A percentile compares a stretch with the other conserved stretches of the same genome.
Conservation (phyloP, 2,888 invertebrate genomes). For the Thymelicus acteon region DNA sequence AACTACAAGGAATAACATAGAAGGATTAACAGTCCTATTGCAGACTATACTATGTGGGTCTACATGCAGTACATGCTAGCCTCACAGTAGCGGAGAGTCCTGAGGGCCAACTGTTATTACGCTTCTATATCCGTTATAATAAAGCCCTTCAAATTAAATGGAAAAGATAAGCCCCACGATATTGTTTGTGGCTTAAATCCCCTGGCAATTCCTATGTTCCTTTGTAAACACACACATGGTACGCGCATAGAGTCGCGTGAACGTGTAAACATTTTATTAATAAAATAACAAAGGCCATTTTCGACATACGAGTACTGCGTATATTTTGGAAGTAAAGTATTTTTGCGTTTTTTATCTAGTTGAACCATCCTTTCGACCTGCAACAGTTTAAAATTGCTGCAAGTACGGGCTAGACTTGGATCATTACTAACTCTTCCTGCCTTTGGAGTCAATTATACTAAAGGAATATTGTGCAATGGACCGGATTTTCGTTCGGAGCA, state of each 20-base stretch:
- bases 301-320: not conserved
- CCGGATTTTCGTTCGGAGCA: too few species aligned
- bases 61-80: too few species aligned
- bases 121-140: slow-evolving; percentile 1
- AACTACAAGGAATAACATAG: too few species aligned
- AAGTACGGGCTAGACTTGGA: too few species aligned
- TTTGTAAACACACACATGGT: slow-evolving; percentile 5
- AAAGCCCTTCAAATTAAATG: slow-evolving; percentile 2
- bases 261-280: slow-evolving; percentile 13
- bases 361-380: not conserved
- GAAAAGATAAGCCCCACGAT: not conserved
- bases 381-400: not conserved
- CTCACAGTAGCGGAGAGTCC: not conserved
- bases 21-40: too few species aligned
- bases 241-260: not conserved
- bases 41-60: too few species aligned
- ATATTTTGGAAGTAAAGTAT: not conserved
- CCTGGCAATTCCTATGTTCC: not conserved
- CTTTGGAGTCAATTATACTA: too few species aligned
- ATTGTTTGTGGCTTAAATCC: slow-evolving; percentile 1
- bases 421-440: too few species aligned
- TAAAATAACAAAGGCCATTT: slow-evolving; percentile 16
- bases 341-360: not conserved
- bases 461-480: too few species aligned
- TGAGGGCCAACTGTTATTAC: not conserved